phyloP scores from a whole-genome alignment of 2,113 vertebrate genomes.

The Ophthalmolycus amberensis region DNA sequence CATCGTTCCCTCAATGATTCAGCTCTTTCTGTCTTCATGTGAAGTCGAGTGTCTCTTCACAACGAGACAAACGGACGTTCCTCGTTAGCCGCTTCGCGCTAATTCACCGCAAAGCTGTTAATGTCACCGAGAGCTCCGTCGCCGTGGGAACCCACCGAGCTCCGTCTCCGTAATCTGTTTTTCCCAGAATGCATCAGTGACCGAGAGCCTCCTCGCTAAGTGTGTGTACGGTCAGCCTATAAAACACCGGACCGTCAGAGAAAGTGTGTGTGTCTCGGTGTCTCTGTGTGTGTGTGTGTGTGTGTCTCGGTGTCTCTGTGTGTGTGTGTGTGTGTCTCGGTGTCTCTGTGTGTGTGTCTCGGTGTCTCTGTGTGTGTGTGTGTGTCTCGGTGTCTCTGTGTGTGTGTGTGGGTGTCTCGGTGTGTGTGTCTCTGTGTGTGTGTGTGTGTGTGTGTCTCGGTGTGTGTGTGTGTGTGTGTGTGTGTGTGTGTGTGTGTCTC shows the following conservation, averaged over 20 bases:
- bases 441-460: no score
- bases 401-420: not conserved
- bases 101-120: constrained; percentile 38
- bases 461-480: no score
- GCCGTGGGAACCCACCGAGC: constrained; percentile 33
- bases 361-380: not conserved
- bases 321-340: no score
- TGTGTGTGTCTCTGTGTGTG: not conserved
- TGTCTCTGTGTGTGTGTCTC: no score
- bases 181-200: constrained; percentile 13
- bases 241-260: constrained; percentile 22
- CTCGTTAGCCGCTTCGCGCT: not conserved
- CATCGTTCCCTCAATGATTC: not conserved
- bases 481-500: no score
- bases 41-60: constrained; percentile 31
- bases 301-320: no score
- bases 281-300: no score
- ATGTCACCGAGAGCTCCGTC: constrained; percentile 26
- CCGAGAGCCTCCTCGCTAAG: constrained; percentile 9
- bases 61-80: constrained; percentile 10
- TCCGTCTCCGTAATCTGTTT: constrained; percentile 15
- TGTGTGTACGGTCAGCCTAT: constrained; percentile 26
- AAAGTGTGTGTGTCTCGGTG: not conserved
- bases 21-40: not conserved
- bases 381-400: no score